Conservation (phyloP, 2,113 vertebrate species). For the Passerina amoena region DNA sequence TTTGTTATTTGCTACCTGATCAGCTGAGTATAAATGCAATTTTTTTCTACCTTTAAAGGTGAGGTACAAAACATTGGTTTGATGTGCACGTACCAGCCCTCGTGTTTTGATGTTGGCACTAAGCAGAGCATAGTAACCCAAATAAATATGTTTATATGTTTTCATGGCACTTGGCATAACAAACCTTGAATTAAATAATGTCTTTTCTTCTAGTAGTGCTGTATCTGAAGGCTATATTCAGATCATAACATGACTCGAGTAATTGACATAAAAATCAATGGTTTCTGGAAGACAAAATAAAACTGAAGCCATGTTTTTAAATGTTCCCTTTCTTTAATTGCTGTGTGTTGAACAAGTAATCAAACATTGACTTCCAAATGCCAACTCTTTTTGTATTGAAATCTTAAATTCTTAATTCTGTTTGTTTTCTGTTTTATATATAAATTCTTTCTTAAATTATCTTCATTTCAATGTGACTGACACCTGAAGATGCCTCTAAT, state of each 20-base stretch:
- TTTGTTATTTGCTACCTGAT: background rate
- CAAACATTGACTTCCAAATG: background rate
- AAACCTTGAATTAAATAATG: background rate
- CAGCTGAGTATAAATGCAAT: background rate
- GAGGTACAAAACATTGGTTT: background rate
- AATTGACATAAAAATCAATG: background rate
- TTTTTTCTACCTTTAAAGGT: background rate
- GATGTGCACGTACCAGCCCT: background rate
- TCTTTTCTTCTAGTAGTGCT: background rate
- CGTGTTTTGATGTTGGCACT: background rate
- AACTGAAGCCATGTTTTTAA: background rate
- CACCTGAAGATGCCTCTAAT: background rate
- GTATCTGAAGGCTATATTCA: background rate
- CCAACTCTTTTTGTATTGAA: background rate
- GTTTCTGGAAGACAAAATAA: background rate
- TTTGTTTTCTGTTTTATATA: background rate
- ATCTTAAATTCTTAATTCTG: background rate
- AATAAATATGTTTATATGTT: background rate
- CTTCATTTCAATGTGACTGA: rapidly evolving
- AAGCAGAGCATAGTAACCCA: background rate
- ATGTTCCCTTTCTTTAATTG: background rate
- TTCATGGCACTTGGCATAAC: background rate
- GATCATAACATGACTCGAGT: background rate
- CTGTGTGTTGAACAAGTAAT: background rate
- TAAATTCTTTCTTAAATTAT: background rate